Conservation (phyloP, 2,888 invertebrate genomes). For the Ormyrus nitidulus region DNA sequence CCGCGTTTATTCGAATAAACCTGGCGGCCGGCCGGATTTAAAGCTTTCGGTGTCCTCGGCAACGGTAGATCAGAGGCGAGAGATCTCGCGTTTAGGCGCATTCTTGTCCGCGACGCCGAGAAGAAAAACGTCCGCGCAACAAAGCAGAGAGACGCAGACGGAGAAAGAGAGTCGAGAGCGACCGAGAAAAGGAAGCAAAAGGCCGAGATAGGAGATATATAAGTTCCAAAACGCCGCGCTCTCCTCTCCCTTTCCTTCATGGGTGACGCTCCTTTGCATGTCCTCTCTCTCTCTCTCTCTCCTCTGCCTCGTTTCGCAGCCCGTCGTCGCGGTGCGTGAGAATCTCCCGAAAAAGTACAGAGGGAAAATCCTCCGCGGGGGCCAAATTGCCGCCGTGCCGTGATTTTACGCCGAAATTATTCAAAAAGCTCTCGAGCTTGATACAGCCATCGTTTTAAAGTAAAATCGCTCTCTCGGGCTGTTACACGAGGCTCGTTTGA, state of each 20-base stretch:
- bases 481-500: too few species aligned
- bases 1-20: constrained; percentile 19
- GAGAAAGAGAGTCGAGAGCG: constrained; percentile 15
- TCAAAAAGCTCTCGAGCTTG: neutral
- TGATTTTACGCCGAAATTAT: constrained; percentile 3
- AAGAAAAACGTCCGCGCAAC: constrained; percentile 50
- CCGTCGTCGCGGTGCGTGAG: constrained; percentile 31
- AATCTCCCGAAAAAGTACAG: constrained; percentile 29
- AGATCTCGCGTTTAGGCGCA: constrained; percentile 45
- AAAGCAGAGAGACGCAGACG: constrained; percentile 27
- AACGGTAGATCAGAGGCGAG: constrained; percentile 29
- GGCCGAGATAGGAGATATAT: constrained; percentile 52
- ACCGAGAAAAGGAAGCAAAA: neutral
- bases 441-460: constrained; percentile 14
- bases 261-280: constrained; percentile 50
- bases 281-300: constrained; percentile 26
- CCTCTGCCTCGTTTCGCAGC: neutral
- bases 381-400: neutral
- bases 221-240: constrained; percentile 56
- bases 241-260: constrained; percentile 40
- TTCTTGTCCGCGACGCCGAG: constrained; percentile 49
- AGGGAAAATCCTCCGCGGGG: neutral
- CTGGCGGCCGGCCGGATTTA: constrained; percentile 30
- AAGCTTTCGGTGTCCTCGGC: neutral
- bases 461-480: neutral